Base-by-base conservation (phyloP, 2,888 invertebrate genomes). In the Syritta pipiens region DNA sequence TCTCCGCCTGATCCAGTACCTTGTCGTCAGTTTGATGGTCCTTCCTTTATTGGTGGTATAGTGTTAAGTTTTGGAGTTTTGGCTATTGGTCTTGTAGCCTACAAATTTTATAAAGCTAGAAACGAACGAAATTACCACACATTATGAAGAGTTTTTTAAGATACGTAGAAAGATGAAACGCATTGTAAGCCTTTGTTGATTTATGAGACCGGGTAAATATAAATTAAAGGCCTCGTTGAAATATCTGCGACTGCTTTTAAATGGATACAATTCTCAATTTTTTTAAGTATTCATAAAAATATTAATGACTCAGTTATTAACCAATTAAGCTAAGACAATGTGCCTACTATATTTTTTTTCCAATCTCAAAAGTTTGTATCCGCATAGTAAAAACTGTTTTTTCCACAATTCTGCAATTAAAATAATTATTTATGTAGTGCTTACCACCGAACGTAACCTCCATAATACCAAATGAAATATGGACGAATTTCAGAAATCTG, bases 41-140 rank as follows among this genome's bases (percentile, higher is more conserved):
- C 94, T 1, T 95, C 94, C 84, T 95, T 95, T 87, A 91, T 95
- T 81, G 97, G 96, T 24, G 97, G 97, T 40, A 96, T 97, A 75
- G 93, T 96, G 22, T 89, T 97, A 69, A 93, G 95, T 5, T 89
- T 93, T 17, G 96, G 95, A 26, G 88, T 96, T 14, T 91, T 95
- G 60, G 95, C 94, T 6, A 93, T 97, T 68, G 93, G 93, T 1
- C 93, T 94, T 88, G 93, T 96, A 84, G 94, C 94, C 30, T 94
- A 94, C 90, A 96, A 96, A 87, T 96, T 96, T 89, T 97, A 96
- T 90, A 95, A 94, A 88, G 93, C 95, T 77, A 93, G 94, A 85
- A 94, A 94, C 69, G 96, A 95, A 88, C 92, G 93, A 83, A 96
- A 95, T 89, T 97, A 97, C 89, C 96, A 95, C 86, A 96, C 96